Evolutionary conservation across 2,113 vertebrate genomes (phyloP).

Genomic region (Serinus canaria): DNA sequence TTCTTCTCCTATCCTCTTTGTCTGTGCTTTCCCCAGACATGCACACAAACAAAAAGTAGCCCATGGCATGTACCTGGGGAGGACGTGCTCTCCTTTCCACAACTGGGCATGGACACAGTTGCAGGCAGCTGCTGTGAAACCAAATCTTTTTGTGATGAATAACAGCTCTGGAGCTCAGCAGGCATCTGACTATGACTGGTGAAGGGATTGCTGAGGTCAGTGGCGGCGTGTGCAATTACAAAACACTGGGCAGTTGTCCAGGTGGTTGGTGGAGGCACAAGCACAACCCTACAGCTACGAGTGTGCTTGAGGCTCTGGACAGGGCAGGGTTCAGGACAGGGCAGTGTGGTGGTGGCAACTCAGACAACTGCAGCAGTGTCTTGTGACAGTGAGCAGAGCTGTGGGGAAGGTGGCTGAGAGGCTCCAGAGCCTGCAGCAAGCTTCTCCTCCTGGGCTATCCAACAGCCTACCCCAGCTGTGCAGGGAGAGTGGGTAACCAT

Average conservation of each 20-base stretch:
- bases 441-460: neutral
- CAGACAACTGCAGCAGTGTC: neutral
- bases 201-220: conserved; percentile 26
- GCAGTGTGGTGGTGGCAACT: neutral
- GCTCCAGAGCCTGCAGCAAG: neutral
- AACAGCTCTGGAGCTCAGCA: neutral
- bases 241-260: neutral
- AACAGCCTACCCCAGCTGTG: neutral
- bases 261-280: neutral
- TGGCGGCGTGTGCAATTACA: neutral
- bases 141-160: neutral
- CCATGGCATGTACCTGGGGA: neutral
- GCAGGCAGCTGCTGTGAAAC: neutral
- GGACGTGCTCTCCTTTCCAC: neutral
- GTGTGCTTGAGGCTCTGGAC: neutral
- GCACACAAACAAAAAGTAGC: neutral
- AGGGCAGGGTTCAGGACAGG: neutral
- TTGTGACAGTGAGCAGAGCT: neutral
- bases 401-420: neutral
- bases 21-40: neutral
- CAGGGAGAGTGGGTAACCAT: neutral
- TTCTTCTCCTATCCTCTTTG: neutral
- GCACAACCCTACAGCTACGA: neutral
- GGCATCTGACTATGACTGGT: neutral
- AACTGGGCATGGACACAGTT: accelerated